Percentiles rank a stretch among this genome's conserved stretches.
These are phyloP conservation scores for Progne subis DNA, from an alignment of 2,113 vertebrate species.

Conservation along the genomic window DNA sequence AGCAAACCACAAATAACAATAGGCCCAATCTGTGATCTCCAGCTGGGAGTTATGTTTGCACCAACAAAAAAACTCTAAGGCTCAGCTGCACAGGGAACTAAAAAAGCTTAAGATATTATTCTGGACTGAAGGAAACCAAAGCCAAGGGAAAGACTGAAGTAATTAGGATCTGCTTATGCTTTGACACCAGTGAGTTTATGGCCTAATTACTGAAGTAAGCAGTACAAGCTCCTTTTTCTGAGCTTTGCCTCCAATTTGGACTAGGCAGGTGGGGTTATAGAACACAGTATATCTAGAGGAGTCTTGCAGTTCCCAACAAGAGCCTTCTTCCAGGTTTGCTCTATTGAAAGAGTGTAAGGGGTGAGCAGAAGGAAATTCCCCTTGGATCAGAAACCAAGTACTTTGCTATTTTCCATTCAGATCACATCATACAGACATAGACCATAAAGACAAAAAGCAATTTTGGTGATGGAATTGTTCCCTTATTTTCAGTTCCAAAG, in stretches of 20 bases:
- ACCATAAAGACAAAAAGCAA: neutral
- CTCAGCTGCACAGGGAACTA: neutral
- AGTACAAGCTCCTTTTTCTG: neutral
- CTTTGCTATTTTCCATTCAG: neutral
- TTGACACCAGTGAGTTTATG: neutral
- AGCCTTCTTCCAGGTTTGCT: neutral
- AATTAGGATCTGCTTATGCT: neutral
- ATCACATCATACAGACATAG: neutral
- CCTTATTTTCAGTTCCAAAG: neutral
- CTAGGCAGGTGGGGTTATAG: neutral
- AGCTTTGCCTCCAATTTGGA: neutral
- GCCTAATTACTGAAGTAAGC: neutral
- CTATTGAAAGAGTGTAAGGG: rapidly evolving
- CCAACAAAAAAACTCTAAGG: neutral
- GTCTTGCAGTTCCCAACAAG: neutral
- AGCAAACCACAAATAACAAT: neutral
- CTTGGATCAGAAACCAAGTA: neutral
- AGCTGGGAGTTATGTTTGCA: neutral
- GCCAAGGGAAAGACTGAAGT: neutral
- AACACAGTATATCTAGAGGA: neutral
- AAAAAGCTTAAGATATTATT: neutral
- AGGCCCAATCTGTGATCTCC: neutral
- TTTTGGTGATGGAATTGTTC: neutral
- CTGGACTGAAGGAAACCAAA: neutral
- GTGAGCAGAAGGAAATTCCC: neutral